Conservation (phyloP, 2,888 invertebrate species). For the Stegana nigrithorax region DNA sequence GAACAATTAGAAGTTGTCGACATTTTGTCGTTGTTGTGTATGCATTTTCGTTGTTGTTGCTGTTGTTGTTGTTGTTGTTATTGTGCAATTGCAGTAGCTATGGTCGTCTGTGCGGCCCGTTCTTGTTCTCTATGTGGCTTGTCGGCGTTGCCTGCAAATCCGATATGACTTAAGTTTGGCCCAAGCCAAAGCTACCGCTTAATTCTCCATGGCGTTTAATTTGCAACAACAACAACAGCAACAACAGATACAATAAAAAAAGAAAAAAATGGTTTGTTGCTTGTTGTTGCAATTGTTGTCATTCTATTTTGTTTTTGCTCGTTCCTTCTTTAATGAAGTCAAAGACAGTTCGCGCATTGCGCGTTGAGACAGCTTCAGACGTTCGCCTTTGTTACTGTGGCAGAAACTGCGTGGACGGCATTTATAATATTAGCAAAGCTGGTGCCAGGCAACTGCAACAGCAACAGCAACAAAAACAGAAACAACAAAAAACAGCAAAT, state of each 20-base stretch:
- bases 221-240: slow-evolving; percentile 38
- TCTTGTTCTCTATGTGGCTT: no score
- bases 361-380: neutral
- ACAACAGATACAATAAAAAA: slow-evolving; percentile 37
- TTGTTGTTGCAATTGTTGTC: neutral
- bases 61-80: slow-evolving; percentile 29
- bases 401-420: slow-evolving; percentile 64
- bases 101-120: slow-evolving; percentile 27
- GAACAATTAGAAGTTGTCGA: slow-evolving; percentile 43
- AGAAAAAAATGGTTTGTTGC: no score
- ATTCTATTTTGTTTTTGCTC: neutral
- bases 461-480: neutral
- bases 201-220: slow-evolving; percentile 32
- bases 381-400: no score
- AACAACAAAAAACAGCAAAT: neutral
- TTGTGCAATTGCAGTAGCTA: slow-evolving; percentile 29
- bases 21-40: slow-evolving; percentile 19
- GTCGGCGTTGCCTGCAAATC: no score
- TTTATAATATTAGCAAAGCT: slow-evolving; percentile 54
- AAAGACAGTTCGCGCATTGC: slow-evolving; percentile 1
- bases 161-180: slow-evolving; percentile 50
- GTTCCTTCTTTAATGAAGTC: slow-evolving; percentile 12
- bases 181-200: slow-evolving; percentile 30
- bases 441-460: no score
- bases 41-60: slow-evolving; percentile 24